Base-by-base conservation (phyloP, 2,888 invertebrate species). In the Oscheius sp. region DNA sequence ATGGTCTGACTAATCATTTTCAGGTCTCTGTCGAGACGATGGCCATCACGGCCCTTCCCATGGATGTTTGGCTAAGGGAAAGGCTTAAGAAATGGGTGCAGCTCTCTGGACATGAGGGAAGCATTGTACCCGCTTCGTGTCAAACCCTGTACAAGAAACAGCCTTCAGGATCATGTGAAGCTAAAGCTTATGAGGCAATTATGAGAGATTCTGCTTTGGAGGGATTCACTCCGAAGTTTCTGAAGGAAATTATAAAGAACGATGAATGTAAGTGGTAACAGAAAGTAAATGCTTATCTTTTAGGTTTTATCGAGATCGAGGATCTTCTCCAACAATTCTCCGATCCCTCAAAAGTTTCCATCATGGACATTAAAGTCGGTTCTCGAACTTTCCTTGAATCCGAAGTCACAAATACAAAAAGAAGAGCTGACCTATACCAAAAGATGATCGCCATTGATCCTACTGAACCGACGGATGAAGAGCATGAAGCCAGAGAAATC, bases 331-430 rank as follows among this genome's bases (percentile, higher is more conserved):
- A 93, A 82, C 93, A 93, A 67, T 96, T 95, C 88, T 90, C 90
- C 84, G 93, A 95, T 88, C 95, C 95, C 0, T 92, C 75, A 2
- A 94, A 96, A 0, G 94, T 96, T 91, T 96, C 82, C 8, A 94
- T 97, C 0, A 95, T 97, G 91, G 97, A 97, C 87, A 92, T 97
- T 71, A 97, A 97, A 89, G 93, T 97, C 91, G 97, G 97, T 47
- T 93, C 92, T 1, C 90, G 78, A 69, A 97, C 96, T 22, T 97
- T 96, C 87, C 90, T 95, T 41, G 96, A 97, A 87, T 92, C 92
- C 1, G 97, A 97, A 89, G 96, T 96, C 44, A 91, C 91, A 85
- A 96, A 95, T 86, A 91, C 91, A 26, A 91, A 91, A 49, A 91
- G 93, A 20, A 90, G 96, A 56, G 86, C 90, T 2, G 97, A 97